Percentiles rank a stretch among this genome's conserved stretches.
phyloP scores from a whole-genome alignment of 2,888 invertebrate species.

The Argyresthia goedartella region DNA sequence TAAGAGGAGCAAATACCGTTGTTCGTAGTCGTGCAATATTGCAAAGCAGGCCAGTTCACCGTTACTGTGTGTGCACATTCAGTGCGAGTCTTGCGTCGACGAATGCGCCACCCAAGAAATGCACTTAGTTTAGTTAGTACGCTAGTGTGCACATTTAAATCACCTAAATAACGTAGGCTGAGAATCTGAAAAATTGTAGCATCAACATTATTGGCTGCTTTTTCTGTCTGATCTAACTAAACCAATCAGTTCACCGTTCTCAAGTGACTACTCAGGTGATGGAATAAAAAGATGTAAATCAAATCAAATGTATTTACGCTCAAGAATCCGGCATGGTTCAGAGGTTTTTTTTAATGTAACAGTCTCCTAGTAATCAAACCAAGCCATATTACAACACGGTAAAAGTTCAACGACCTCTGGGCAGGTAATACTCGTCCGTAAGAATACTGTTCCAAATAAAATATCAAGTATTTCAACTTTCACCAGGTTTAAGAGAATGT shows the following conservation, averaged over 20 bases:
- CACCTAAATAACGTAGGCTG: neutral
- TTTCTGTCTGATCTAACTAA: neutral
- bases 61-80: constrained; percentile 9
- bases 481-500: constrained; percentile 16
- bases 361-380: neutral
- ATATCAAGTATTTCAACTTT: constrained; percentile 32
- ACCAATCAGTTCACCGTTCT: too few relatives aligned
- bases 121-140: too few relatives aligned
- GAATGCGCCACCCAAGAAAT: neutral
- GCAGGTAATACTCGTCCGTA: constrained; percentile 10
- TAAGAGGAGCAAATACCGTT: constrained; percentile 10
- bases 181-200: too few relatives aligned
- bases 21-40: constrained; percentile 6
- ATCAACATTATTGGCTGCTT: too few relatives aligned
- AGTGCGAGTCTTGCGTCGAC: constrained; percentile 1
- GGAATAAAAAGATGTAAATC: too few relatives aligned
- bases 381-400: constrained; percentile 1
- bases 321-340: too few relatives aligned
- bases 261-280: too few relatives aligned
- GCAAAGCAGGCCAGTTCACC: constrained; percentile 9
- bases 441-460: constrained; percentile 20
- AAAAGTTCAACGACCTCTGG: constrained; percentile 17
- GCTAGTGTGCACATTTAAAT: neutral
- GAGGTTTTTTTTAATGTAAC: too few relatives aligned
- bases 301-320: too few relatives aligned